These are phyloP conservation scores for Lottia gigantea DNA, from an alignment of 2,888 invertebrate genomes.

Conservation along the genomic window DNA sequence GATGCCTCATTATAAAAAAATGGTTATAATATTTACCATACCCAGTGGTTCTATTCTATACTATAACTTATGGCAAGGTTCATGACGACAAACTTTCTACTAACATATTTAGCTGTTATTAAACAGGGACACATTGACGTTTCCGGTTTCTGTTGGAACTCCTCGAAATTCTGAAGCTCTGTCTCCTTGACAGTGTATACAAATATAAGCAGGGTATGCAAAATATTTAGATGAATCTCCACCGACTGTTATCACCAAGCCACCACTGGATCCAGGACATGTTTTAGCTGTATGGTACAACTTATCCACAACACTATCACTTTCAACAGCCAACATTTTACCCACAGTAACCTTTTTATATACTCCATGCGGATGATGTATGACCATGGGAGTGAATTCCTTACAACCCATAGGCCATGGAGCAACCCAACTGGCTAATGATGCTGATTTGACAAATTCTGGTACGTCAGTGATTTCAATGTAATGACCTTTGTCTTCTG, in stretches of 20 bases:
- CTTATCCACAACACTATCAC: background rate
- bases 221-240: background rate
- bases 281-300: slow-evolving; percentile 1
- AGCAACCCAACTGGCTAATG: background rate
- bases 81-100: no score
- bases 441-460: background rate
- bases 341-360: background rate
- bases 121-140: background rate
- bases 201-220: background rate
- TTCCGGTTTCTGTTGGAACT: background rate
- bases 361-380: background rate
- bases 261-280: background rate
- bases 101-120: no score
- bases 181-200: background rate
- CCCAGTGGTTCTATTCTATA: no score
- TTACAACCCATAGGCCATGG: background rate
- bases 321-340: slow-evolving; percentile 1
- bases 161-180: background rate
- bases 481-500: background rate
- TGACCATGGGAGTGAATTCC: background rate
- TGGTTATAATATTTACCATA: no score
- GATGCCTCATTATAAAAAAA: no score
- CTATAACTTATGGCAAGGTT: no score
- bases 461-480: background rate
- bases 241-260: background rate